Evolutionary conservation across 2,113 vertebrate genomes (phyloP).

Genomic region (Vidua chalybeata): DNA sequence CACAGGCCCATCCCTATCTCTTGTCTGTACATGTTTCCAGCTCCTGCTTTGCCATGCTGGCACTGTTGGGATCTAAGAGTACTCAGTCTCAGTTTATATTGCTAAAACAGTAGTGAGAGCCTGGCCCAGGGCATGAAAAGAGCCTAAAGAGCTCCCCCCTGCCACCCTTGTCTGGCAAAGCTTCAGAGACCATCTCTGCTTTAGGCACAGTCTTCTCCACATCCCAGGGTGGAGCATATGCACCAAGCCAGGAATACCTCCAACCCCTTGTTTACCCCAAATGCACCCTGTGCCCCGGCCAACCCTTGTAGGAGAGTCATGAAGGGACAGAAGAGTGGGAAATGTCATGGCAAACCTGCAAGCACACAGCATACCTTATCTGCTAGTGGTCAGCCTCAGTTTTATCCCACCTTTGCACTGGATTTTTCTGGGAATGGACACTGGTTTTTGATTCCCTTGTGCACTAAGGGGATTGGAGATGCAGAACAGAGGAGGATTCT

Average conservation of each 20-base stretch:
- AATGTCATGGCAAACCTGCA: background rate
- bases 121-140: background rate
- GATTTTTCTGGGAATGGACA: background rate
- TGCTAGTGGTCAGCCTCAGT: background rate
- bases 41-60: background rate
- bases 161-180: background rate
- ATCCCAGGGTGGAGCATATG: fast-evolving
- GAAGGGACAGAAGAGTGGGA: background rate
- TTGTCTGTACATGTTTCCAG: background rate
- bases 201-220: background rate
- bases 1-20: background rate
- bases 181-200: background rate
- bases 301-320: background rate
- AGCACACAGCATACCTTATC: fast-evolving
- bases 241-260: fast-evolving
- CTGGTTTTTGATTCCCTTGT: background rate
- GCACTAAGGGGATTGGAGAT: no score
- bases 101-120: background rate
- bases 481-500: background rate
- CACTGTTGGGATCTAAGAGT: no score
- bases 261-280: background rate
- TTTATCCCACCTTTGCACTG: background rate
- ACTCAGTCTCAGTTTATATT: background rate
- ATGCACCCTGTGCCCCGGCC: background rate
- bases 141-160: background rate